Conservation (phyloP, 1,140 invertebrate species). For the Lepidurus couesii region DNA sequence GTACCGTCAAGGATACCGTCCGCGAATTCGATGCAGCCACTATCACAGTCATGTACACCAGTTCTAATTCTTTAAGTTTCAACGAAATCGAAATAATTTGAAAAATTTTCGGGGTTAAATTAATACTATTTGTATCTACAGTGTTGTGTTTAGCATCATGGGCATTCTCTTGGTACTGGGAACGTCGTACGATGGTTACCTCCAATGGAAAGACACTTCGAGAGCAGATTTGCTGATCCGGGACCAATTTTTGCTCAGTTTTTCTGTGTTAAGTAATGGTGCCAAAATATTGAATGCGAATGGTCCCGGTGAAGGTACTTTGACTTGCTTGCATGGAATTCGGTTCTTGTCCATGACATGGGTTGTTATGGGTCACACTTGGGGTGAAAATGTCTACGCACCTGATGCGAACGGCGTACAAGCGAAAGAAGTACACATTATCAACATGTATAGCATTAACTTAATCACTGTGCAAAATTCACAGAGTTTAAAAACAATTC, state of each 20-base stretch:
- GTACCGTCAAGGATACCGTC: too few relatives aligned
- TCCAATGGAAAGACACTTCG: neutral
- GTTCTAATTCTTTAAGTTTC: too few relatives aligned
- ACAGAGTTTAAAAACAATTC: too few relatives aligned
- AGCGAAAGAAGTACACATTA: neutral
- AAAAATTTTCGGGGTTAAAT: neutral
- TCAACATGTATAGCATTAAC: too few relatives aligned
- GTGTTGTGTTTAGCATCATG: slow-evolving; percentile 2
- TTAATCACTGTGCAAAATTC: too few relatives aligned
- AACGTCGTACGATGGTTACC: slow-evolving; percentile 25
- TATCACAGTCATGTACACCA: too few relatives aligned
- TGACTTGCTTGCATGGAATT: slow-evolving; percentile 73
- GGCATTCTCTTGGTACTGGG: slow-evolving; percentile 4
- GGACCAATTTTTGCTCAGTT: slow-evolving; percentile 25
- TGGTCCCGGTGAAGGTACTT: slow-evolving; percentile 58
- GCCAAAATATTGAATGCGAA: slow-evolving; percentile 43
- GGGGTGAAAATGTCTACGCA: slow-evolving; percentile 46
- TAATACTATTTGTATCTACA: neutral
- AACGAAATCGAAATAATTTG: too few relatives aligned
- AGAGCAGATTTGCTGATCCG: neutral
- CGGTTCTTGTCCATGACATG: slow-evolving; percentile 77
- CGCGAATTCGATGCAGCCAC: too few relatives aligned
- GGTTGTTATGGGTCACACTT: slow-evolving; percentile 90
- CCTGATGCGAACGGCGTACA: neutral
- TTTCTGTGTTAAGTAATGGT: slow-evolving; percentile 43